Evolutionary conservation across 2,113 vertebrate genomes (phyloP), one percentile per base, ranked within the genome.

Genomic region (Ceratotherium simum): DNA sequence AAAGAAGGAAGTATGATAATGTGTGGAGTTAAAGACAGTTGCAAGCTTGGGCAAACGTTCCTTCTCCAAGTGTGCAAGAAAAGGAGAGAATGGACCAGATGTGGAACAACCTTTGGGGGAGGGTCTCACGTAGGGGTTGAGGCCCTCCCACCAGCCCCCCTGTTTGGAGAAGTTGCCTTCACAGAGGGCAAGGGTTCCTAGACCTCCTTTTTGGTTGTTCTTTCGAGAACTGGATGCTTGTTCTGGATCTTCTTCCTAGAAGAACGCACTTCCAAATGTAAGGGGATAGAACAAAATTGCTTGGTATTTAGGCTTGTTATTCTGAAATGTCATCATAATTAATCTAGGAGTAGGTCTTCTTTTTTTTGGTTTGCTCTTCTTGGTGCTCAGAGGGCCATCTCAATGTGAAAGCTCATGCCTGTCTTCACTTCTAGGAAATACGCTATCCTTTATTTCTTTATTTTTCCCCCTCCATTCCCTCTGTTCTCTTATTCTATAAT

Each of bases 181-280:
- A 56, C 33, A 54, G 76, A 78, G 16, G 31, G 3, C n/a, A 46
- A 25, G 46, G 6, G 21, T 91, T 88, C 60, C 78, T 88, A 92
- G 79, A 88, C 31, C 72, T 83, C 33, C 46, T 29, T 94, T 70
- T 31, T 78, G 46, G 29, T 65, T 91, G 54, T 14, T 96, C 54
- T 91, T 91, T 79, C 70, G 21, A 83, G 70, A 83, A 88, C 2
- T 46, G 42, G 13, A 76, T 67, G 20, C 42, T 69, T 87, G 20
- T 76, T 91, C n/a, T 60, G 31, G 48, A 76, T 56, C 7, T 18
- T 95, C 25, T 94, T 87, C 76, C 33, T 91, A 65, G 46, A 79
- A 97, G 93, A 88, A 83, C 79, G n/a, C 25, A 83, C 78, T 94
- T 72, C 48, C 6, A 65, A 93, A 73, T 67, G 39, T 62, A 60